phyloP scores from a whole-genome alignment of 2,888 invertebrate species.

The Drosophila paranaensis region DNA sequence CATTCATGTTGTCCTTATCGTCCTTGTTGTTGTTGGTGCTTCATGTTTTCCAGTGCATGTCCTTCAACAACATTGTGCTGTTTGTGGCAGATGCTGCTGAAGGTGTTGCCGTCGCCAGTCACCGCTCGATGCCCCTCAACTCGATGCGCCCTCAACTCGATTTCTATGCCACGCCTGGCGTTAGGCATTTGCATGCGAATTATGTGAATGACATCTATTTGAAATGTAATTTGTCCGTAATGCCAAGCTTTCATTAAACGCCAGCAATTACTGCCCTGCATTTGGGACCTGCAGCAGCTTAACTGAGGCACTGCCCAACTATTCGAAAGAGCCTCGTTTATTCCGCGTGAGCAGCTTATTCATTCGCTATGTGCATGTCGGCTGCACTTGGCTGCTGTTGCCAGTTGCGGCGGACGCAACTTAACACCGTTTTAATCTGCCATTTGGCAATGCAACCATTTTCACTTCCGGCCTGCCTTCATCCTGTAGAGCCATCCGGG shows the following conservation, averaged over 20 bases:
- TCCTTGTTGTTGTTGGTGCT: constrained; percentile 21
- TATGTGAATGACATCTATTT: constrained; percentile 28
- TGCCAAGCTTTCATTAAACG: constrained; percentile 40
- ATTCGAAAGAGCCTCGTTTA: constrained; percentile 3
- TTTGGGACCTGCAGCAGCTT: neutral
- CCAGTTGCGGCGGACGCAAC: constrained; percentile 57
- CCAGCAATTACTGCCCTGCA: constrained; percentile 43
- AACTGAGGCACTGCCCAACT: neutral
- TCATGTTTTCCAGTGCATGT: constrained; percentile 48
- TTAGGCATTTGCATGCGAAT: constrained; percentile 44
- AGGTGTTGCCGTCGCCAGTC: constrained; percentile 48
- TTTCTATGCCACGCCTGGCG: constrained; percentile 45
- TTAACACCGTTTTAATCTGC: constrained; percentile 76
- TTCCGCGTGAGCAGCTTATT: constrained; percentile 32
- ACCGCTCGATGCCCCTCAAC: constrained; percentile 12
- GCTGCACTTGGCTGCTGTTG: constrained; percentile 42
- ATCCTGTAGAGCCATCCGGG: neutral
- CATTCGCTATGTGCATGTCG: constrained; percentile 47
- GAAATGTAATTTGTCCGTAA: constrained; percentile 53
- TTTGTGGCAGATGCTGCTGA: constrained; percentile 44
- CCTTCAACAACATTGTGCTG: constrained; percentile 57
- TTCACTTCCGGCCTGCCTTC: constrained; percentile 41
- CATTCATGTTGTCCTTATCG: constrained; percentile 61
- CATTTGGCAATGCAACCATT: constrained; percentile 69
- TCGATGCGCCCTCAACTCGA: constrained; percentile 14